Base-by-base conservation (phyloP, 2,888 invertebrate genomes). In the Papilio protenor region DNA sequence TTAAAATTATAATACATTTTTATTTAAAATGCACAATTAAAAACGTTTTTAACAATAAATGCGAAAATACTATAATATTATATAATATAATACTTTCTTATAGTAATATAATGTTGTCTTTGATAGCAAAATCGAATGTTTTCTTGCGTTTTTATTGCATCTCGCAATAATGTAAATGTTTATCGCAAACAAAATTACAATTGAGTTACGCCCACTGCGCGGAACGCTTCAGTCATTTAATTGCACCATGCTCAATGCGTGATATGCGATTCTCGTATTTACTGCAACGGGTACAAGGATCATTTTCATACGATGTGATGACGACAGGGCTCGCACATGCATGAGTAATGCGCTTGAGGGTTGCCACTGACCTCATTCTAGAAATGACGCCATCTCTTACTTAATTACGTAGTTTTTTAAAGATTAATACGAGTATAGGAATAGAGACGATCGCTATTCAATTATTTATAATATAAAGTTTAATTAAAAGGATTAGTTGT, bases 261-360 rank as follows among this genome's bases (percentile, higher is more conserved):
- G 47, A 52, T n/a, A 66, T 27, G 8, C 55, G 4, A 69, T 69
- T 66, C 14, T 66, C 14, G 66, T 33, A 8, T 21, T 8, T 69
- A 69, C 18, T 21, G 5, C 21, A 2, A 21, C 11, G 21, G n/a
- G 1, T 12, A 52, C 5, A 70, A 23, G 27, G 14, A 3, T 69
- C 0, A 71, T 49, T 47, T 61, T 27, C 47, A 47, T 0, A 12
- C 70, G 70, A 75, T 59, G 75, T n/a, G 45, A 59, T 57, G 27
- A 59, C 8, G 6, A 5, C 21, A 55, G 27, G 27, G 70, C 3
- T 61, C 27, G 59, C 47, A 76, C 70, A 71, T 71, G 76, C 76
- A 76, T 71, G 49, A 71, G 71, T 76, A 76, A 71, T 76, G 57
- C 70, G 23, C 23, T 59, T 49, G 71, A 76, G 70, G 57, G 70